Evolutionary conservation across 2,888 invertebrate species (phyloP).

Genomic region (Mythimna albipuncta): DNA sequence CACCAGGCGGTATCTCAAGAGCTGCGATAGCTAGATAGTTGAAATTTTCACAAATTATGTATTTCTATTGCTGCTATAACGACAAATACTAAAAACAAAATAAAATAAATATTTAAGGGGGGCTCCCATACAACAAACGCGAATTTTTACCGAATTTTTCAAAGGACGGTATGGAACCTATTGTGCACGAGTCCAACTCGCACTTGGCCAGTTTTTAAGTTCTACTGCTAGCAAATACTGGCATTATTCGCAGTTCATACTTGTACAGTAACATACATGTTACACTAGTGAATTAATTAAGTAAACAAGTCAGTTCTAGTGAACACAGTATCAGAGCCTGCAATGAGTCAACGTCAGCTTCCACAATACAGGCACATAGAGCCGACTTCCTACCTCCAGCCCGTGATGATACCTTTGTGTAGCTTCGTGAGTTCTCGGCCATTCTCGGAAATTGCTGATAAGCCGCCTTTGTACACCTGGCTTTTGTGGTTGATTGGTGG

Average conservation of each 20-base stretch:
- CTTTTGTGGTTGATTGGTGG: slow-evolving; percentile 5
- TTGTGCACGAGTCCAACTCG: no score
- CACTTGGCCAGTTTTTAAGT: no score
- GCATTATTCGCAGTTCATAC: not conserved
- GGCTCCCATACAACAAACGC: no score
- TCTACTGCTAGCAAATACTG: no score
- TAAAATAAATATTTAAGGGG: no score
- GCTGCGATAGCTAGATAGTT: no score
- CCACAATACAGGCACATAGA: slow-evolving; percentile 7
- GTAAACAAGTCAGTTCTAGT: slow-evolving; percentile 39
- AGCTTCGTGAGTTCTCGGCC: slow-evolving; percentile 14
- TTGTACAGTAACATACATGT: not conserved
- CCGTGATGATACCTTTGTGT: slow-evolving; percentile 35
- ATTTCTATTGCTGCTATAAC: no score
- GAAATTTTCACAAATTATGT: no score
- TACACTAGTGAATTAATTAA: slow-evolving; percentile 48
- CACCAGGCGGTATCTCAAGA: no score
- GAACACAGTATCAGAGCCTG: slow-evolving; percentile 36
- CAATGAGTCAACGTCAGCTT: slow-evolving; percentile 41
- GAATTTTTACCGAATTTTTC: no score
- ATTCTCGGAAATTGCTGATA: slow-evolving; percentile 41
- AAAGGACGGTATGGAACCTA: no score
- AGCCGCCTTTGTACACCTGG: slow-evolving; percentile 4
- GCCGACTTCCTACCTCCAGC: slow-evolving; percentile 31
- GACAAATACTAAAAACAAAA: no score